These are phyloP conservation scores for Sebastes matsubarae DNA, from an alignment of 2,797 vertebrate species.

Conservation along the genomic window DNA sequence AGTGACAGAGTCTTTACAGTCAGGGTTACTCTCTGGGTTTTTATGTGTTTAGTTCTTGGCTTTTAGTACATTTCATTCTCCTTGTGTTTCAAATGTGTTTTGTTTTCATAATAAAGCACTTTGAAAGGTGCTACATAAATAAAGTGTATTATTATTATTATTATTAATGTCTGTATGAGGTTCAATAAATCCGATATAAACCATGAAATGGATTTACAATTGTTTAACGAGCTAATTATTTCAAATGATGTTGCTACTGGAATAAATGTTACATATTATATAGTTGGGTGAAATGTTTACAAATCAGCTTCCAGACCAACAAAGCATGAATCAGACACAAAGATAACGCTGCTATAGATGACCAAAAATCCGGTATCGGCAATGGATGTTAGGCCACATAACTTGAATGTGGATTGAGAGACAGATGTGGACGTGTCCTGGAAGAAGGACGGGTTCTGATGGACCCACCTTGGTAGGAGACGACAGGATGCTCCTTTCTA, in stretches of 20 bases:
- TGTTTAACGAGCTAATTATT: neutral
- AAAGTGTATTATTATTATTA: no score
- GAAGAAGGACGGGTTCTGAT: neutral
- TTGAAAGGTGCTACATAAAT: no score
- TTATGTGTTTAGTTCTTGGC: no score
- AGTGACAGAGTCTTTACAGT: no score
- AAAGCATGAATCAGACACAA: neutral
- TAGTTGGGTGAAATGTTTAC: neutral
- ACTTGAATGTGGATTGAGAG: neutral
- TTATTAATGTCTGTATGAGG: neutral
- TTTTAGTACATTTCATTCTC: no score
- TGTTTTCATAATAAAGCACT: accelerated
- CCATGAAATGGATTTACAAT: neutral
- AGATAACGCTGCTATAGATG: neutral
- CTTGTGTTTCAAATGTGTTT: no score
- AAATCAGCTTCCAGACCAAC: neutral
- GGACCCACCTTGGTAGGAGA: conserved; percentile 62
- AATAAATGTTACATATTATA: no score
- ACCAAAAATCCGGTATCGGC: neutral
- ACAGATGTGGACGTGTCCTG: neutral
- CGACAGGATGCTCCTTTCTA: conserved; percentile 70
- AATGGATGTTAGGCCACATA: neutral
- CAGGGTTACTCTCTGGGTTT: no score
- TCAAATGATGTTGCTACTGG: neutral
- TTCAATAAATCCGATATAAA: neutral